Base-by-base conservation (phyloP, 2,113 vertebrate species). In the Bucco capensis region DNA sequence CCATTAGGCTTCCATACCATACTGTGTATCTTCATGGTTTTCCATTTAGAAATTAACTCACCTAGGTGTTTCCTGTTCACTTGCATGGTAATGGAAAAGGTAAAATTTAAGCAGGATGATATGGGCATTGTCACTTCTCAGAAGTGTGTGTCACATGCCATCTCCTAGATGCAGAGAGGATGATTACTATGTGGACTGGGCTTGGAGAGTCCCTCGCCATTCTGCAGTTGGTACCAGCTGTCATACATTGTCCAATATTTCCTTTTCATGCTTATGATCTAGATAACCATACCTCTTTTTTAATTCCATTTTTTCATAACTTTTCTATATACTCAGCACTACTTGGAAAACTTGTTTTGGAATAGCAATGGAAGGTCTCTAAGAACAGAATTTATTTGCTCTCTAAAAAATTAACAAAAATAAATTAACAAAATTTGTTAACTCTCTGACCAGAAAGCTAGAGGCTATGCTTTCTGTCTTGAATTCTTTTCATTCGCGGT, bases 21-120 rank as follows among this genome's bases (percentile, higher is more conserved):
- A 40, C 12, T 4, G 2, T 0, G 1, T 42, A 19, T 83, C 31
- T 74, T 37, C 0, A 0, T 51, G 19, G 21, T 47, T 60, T 90
- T 78, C 24, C 1, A 1, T 54, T 49, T 47, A 33, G 46, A 73
- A 76, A 38, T 78, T 7, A 19, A 12, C 22, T 83, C 30, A 12
- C 12, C 6, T 21, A 4, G 10, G 12, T 76, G 10, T 67, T 74
- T n/a, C 10, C 58, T 38, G 14, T 37, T 83, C 31, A 16, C 33
- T 57, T 64, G 12, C 0, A 2, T n/a, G 6, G 35, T 56, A 42
- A 19, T 44, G 38, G n/a, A 22, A 42, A 64, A 30, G 16, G 17
- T 60, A 22, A 28, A 69, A 60, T 33, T 19, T 23, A 42, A 28
- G 17, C 21, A 46, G 42, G 28, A 10, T 56, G n/a, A 50, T 21